A percentile compares a stretch with the other conserved stretches of the same genome.
phyloP scores from a whole-genome alignment of 53 echinoderm and acorn worm genomes.

The Hippasteria phrygiana region DNA sequence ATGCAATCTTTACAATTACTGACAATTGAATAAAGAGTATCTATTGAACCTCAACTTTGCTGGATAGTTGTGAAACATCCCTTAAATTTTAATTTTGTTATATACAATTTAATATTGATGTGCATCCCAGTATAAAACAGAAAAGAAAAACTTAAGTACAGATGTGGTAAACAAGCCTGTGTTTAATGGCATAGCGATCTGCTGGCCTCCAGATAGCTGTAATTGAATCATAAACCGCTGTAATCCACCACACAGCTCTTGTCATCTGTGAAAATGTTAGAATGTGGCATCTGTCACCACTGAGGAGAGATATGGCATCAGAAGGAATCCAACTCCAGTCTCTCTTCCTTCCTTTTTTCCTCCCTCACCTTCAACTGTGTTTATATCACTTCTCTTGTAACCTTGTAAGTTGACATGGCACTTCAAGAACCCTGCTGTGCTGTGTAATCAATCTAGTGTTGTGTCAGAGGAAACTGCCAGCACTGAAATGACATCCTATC shows the following conservation, averaged over 20 bases:
- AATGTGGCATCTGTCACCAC: conserved; percentile 57
- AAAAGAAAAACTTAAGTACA: too few relatives aligned
- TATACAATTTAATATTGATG: too few relatives aligned
- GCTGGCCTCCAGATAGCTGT: neutral
- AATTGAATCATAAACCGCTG: conserved; percentile 45
- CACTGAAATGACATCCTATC: neutral
- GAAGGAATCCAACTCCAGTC: conserved; percentile 2
- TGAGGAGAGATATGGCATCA: neutral
- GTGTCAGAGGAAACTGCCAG: neutral
- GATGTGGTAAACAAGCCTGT: too few relatives aligned
- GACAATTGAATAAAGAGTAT: too few relatives aligned
- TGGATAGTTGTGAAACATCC: too few relatives aligned
- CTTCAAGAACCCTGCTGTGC: neutral
- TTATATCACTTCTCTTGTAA: neutral
- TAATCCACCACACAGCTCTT: conserved; percentile 13
- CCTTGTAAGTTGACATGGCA: conserved; percentile 3
- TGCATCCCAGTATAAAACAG: too few relatives aligned
- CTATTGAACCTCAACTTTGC: too few relatives aligned
- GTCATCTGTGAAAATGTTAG: conserved; percentile 21
- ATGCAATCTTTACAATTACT: too few relatives aligned
- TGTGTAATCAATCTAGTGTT: neutral
- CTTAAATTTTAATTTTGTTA: too few relatives aligned
- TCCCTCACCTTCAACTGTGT: neutral
- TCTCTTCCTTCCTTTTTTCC: neutral
- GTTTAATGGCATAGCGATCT: too few relatives aligned